Evolutionary conservation across 2,797 vertebrate species (phyloP), one percentile per base, ranked within the genome.

Genomic region (Parauchenoglanis ngamensis): DNA sequence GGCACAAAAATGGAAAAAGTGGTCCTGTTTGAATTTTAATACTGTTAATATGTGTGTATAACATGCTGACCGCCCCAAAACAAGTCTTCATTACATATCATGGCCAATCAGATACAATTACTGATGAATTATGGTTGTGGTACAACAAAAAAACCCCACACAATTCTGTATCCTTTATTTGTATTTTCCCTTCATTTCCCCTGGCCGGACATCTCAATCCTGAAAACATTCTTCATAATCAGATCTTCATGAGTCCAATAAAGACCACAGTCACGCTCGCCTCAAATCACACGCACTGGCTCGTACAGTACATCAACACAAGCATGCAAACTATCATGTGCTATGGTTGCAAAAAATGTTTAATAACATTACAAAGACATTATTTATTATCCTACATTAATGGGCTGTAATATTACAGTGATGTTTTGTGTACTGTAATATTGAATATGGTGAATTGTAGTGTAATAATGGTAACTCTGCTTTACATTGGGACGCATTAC

Each of bases 181-280:
- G 35, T 57, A 77, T 77, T 52, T 72, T 40, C 3, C 2, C 35
- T 78, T 78, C 3, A 31, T 77, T 54, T 77, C 59, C 25, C 68
- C 35, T 28, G 84, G 28, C 54, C 77, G 25, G 57, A 86, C 59
- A 88, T 49, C 35, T 73, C 65, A 59, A 61, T 84, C 57, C 65
- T 83, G 81, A 54, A 81, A 61, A 86, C 75, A 80, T 85, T 88
- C 63, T 81, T 87, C 54, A 68, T 89, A 87, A 86, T 89, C 49
- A 85, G 86, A 89, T 86, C 73, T 72, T 35, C 54, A 52, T 84
- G 82, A 28, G 73, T 23, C 83, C 87, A 83, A 85, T 89, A 59
- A 88, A 87, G 73, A 89, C 56, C 68, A 87, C 2, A 73, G 40
- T 86, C 49, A 82, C 0, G n/a, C 61, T 84, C 85, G 11, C 80